Percentiles rank a stretch among this genome's conserved stretches.
Conservation (phyloP, 1,140 invertebrate species). For the Calephelis nemesis region DNA sequence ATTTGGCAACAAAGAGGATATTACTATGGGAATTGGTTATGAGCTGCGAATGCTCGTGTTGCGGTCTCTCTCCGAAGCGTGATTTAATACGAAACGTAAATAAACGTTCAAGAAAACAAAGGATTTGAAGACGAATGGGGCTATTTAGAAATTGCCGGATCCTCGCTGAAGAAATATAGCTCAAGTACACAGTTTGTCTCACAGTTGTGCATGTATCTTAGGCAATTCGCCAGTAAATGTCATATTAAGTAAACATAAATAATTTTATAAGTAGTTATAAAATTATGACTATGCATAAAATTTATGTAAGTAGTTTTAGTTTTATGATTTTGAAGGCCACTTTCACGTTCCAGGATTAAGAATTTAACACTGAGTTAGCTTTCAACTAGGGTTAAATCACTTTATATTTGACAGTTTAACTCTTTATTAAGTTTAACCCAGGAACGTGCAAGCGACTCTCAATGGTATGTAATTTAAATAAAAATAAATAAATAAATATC, state of each 20-base stretch:
- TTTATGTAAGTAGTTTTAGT: too few relatives aligned
- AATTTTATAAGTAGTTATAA: background rate
- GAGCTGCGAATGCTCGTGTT: slow-evolving; percentile 34
- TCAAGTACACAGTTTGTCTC: slow-evolving; percentile 12
- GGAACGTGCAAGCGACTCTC: too few relatives aligned
- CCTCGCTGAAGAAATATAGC: slow-evolving; percentile 2
- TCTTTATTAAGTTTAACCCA: too few relatives aligned
- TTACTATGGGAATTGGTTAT: slow-evolving; percentile 40
- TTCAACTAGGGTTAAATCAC: too few relatives aligned
- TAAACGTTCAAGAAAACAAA: slow-evolving; percentile 20
- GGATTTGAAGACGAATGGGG: slow-evolving; percentile 5
- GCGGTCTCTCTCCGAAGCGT: slow-evolving; percentile 18
- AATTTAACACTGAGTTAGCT: too few relatives aligned
- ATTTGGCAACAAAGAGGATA: slow-evolving; percentile 45
- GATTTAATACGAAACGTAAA: slow-evolving; percentile 28
- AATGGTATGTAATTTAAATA: too few relatives aligned
- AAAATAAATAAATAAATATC: too few relatives aligned
- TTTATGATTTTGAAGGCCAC: too few relatives aligned
- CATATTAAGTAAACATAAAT: background rate
- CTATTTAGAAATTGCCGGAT: slow-evolving; percentile 17
- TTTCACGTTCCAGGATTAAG: too few relatives aligned
- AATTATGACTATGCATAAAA: too few relatives aligned
- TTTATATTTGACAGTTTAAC: too few relatives aligned
- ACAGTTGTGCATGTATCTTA: background rate
- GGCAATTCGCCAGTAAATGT: background rate